These are phyloP conservation scores for Hippocampus mohnikei DNA, from an alignment of 2,113 vertebrate genomes.

Conservation along the genomic window DNA sequence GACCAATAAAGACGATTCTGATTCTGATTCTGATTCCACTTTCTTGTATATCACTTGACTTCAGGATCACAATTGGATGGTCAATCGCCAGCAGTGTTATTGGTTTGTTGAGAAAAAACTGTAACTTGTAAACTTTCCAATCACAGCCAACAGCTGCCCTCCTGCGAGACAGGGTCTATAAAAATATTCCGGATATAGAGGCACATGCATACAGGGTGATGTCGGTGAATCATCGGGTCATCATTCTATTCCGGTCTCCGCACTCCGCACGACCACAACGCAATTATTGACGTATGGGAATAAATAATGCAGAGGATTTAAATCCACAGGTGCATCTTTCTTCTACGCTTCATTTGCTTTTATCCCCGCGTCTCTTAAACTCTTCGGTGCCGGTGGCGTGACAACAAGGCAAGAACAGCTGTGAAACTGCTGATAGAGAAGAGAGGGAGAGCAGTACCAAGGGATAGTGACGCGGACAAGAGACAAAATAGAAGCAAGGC, in stretches of 20 bases:
- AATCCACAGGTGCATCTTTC: constrained; percentile 50
- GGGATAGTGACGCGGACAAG: constrained; percentile 41
- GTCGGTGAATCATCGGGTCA: constrained; percentile 44
- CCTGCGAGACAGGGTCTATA: constrained; percentile 61
- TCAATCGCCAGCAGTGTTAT: constrained; percentile 11
- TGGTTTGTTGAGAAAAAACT: constrained; percentile 35
- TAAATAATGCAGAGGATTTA: constrained; percentile 44
- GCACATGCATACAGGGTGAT: constrained; percentile 6
- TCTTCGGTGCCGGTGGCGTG: constrained; percentile 38
- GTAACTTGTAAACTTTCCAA: constrained; percentile 31
- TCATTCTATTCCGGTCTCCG: constrained; percentile 49
- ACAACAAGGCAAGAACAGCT: constrained; percentile 62
- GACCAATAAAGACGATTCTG: no score
- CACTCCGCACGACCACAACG: constrained; percentile 25
- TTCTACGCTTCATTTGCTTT: constrained; percentile 30
- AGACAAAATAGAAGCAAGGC: constrained; percentile 61
- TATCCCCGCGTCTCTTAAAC: constrained; percentile 16
- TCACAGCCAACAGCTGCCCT: constrained; percentile 55
- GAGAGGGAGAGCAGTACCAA: constrained; percentile 18
- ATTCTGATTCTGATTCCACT: no score
- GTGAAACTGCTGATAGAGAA: constrained; percentile 54
- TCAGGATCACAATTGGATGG: constrained; percentile 14
- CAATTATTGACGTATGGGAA: constrained; percentile 42
- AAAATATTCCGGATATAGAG: constrained; percentile 50
- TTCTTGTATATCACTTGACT: background rate